Percentiles rank a stretch among this genome's conserved stretches.
Evolutionary conservation across 2,113 vertebrate species (phyloP).

Genomic region (Bufo bufo): DNA sequence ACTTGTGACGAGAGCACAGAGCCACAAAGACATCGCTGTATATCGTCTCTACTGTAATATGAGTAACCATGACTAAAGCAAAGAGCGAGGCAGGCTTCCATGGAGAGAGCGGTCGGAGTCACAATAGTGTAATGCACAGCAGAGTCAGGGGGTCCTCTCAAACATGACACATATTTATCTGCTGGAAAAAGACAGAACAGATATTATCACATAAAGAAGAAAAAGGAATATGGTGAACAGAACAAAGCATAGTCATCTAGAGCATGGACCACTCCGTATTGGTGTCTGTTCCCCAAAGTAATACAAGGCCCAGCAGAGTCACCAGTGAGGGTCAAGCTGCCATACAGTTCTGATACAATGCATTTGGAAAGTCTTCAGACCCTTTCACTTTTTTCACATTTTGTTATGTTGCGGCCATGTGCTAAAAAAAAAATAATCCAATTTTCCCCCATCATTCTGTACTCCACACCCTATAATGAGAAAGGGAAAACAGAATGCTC

Average conservation of each 20-base stretch:
- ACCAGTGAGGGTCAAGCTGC: too few relatives aligned
- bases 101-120: neutral
- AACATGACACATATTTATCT: conserved; percentile 51
- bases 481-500: too few relatives aligned
- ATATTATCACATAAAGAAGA: neutral
- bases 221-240: neutral
- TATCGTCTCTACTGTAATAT: conserved; percentile 30
- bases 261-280: too few relatives aligned
- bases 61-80: conserved; percentile 41
- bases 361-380: too few relatives aligned
- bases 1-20: neutral
- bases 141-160: conserved; percentile 18
- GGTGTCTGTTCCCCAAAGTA: too few relatives aligned
- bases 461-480: too few relatives aligned
- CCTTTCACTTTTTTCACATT: too few relatives aligned
- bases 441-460: too few relatives aligned
- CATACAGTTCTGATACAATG: too few relatives aligned
- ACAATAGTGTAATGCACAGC: conserved; percentile 39
- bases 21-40: conserved; percentile 52
- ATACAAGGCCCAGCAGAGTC: too few relatives aligned
- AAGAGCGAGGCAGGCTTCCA: conserved; percentile 33
- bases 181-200: conserved; percentile 20
- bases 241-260: neutral
- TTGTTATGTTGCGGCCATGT: too few relatives aligned
- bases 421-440: too few relatives aligned